A percentile compares a stretch with the other conserved stretches of the same genome.
Evolutionary conservation across 2,888 invertebrate species (phyloP).

Genomic region (Heliconius hortense): DNA sequence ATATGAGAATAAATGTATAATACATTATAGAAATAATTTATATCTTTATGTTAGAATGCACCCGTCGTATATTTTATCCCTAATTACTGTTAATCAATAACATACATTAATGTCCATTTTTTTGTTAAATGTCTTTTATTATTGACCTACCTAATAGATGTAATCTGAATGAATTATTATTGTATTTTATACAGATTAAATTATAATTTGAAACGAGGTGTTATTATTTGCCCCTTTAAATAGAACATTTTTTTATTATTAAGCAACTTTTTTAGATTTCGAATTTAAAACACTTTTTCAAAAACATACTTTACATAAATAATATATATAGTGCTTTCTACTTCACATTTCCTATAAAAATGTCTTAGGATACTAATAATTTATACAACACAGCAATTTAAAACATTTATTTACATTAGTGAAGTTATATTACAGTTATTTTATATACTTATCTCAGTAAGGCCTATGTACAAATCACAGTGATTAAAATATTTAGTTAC

Average conservation of each 20-base stretch:
- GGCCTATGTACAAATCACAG: conserved; percentile 68
- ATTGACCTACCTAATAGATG: conserved; percentile 22
- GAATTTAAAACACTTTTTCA: too few species aligned
- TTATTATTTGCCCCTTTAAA: conserved; percentile 33
- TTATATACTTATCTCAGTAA: conserved; percentile 46
- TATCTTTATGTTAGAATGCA: conserved; percentile 15
- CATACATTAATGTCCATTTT: neutral
- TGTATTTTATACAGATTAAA: conserved; percentile 73
- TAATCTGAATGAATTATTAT: conserved; percentile 55
- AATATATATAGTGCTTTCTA: neutral
- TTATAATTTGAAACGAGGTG: conserved; percentile 52
- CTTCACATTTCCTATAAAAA: neutral
- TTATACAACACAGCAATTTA: conserved; percentile 34
- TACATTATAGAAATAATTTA: neutral
- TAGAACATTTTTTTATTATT: neutral
- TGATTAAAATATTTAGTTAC: conserved; percentile 44
- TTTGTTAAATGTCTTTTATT: conserved; percentile 23
- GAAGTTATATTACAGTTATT: conserved; percentile 42
- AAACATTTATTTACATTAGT: conserved; percentile 56
- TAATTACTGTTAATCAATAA: neutral
- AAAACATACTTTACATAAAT: neutral
- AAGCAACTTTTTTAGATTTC: neutral
- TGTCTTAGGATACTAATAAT: neutral
- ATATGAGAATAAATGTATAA: conserved; percentile 3
- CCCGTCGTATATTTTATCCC: neutral